Percentiles rank a stretch among this genome's conserved stretches.
Evolutionary conservation across 2,113 vertebrate genomes (phyloP).

Genomic region (Rhinogobius similis): DNA sequence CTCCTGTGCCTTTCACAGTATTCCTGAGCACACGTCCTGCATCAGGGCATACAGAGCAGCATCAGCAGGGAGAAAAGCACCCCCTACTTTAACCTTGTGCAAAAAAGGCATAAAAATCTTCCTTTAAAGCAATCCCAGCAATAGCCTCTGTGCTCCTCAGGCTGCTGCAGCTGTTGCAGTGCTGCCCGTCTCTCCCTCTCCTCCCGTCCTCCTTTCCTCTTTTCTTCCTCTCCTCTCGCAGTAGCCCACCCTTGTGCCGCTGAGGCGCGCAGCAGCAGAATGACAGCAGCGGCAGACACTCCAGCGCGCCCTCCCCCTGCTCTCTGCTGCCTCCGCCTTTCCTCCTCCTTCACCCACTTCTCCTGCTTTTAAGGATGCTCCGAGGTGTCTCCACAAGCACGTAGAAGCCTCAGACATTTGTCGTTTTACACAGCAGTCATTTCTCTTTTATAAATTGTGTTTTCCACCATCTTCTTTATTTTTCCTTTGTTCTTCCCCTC

Average conservation of each 20-base stretch:
- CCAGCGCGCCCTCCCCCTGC: constrained; percentile 72
- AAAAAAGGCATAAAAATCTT: constrained; percentile 36
- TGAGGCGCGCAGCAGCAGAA: constrained; percentile 77
- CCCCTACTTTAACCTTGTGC: constrained; percentile 42
- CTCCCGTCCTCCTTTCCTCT: constrained; percentile 54
- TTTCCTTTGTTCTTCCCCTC: constrained; percentile 75
- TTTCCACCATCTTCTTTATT: constrained; percentile 51
- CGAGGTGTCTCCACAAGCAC: constrained; percentile 57
- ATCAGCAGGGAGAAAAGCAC: constrained; percentile 61
- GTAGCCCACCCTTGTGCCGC: constrained; percentile 74
- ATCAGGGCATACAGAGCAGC: constrained; percentile 80
- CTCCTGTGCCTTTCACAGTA: constrained; percentile 80
- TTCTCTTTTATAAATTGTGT: constrained; percentile 26
- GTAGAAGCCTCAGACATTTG: constrained; percentile 39
- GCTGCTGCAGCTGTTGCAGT: constrained; percentile 77
- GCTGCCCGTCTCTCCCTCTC: constrained; percentile 69
- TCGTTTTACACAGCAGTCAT: constrained; percentile 22
- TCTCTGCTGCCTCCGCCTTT: constrained; percentile 59
- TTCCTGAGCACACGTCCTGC: constrained; percentile 84
- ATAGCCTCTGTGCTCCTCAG: constrained; percentile 58
- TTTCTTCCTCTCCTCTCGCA: constrained; percentile 70
- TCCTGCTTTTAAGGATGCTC: constrained; percentile 68
- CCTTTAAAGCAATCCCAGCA: constrained; percentile 53
- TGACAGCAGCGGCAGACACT: constrained; percentile 77
- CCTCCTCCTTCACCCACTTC: constrained; percentile 55